Conservation (phyloP, 2,888 invertebrate species). For the Hyles lineata region DNA sequence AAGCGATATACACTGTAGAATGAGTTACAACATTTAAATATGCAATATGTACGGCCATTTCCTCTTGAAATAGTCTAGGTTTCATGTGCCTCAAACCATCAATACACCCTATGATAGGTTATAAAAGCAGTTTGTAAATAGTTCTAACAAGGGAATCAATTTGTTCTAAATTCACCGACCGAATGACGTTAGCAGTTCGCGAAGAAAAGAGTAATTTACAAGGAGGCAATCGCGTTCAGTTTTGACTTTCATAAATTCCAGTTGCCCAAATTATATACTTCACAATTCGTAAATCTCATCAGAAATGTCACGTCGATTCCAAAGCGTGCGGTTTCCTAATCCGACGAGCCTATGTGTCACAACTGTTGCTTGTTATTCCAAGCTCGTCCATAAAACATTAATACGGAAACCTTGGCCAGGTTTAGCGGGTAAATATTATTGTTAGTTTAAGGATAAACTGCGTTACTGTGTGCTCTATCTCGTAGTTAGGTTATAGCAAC, state of each 20-base stretch:
- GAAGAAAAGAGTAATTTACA: background rate
- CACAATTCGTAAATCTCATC: constrained; percentile 2
- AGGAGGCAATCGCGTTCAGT: background rate
- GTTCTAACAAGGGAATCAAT: no score
- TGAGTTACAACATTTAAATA: no score
- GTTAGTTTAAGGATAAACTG: constrained; percentile 23
- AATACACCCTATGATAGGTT: no score
- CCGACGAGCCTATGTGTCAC: constrained; percentile 13
- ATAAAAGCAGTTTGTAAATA: no score
- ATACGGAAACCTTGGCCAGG: constrained; percentile 27
- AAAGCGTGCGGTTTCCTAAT: constrained; percentile 8
- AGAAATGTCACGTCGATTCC: constrained; percentile 5
- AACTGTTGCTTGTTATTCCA: constrained; percentile 14
- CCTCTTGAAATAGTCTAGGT: no score
- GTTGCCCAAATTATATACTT: constrained; percentile 7
- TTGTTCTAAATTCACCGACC: no score
- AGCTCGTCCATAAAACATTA: constrained; percentile 25
- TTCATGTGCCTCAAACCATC: no score
- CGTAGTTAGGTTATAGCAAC: background rate
- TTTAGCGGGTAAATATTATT: constrained; percentile 28
- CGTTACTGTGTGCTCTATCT: background rate
- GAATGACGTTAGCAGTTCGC: no score
- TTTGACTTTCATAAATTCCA: background rate
- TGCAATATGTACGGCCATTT: no score
- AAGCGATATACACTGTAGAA: no score